Base-by-base conservation (phyloP, 2,113 vertebrate species). In the Thalassoma bifasciatum region DNA sequence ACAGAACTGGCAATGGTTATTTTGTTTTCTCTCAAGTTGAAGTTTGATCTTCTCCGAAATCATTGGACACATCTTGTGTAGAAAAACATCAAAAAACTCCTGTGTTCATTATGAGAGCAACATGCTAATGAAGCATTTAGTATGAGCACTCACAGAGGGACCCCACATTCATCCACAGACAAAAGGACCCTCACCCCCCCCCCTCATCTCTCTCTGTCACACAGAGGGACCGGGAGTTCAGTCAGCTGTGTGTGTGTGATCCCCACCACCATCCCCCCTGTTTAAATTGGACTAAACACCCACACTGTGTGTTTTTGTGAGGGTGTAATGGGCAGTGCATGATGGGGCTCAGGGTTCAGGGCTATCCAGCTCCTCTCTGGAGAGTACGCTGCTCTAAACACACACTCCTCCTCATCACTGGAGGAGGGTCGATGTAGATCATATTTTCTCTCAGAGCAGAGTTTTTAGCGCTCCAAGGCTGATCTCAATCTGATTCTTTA, bases 281-380 rank as follows among this genome's bases (percentile, higher is more conserved):
- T 47, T 70, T 38, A 38, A 38, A 50, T 1, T 13, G 22, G 16
- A 6, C 42, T 5, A 44, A 44, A 16, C 38, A 14, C 44, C 11
- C 40, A 22, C 10, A 9, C 19, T 57, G 23, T 70, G 24, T 38
- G 26, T 64, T n/a, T 49, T 26, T 56, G 51, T 12, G 51, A 30
- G 3, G 30, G 30, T 30, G 30, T 30, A 30, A 30, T 22, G 23
- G 11, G 42, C 42, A 34, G 37, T 47, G 60, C 13, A 58, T 58
- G 59, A 70, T 57, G 53, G 57, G 23, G 75, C 11, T 66, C 60
- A 58, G 21, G 40, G 70, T 56, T 56, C 60, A 65, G 68, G 68
- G 68, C 52, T 14, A 44, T 51, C 22, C 36, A 34, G 53, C 42
- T 38, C 38, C 64, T 77, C 54, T 23, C 58, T 77, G 19, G 58